Evolutionary conservation across 2,888 invertebrate species (phyloP).

Genomic region (Dysmachus trigonus): DNA sequence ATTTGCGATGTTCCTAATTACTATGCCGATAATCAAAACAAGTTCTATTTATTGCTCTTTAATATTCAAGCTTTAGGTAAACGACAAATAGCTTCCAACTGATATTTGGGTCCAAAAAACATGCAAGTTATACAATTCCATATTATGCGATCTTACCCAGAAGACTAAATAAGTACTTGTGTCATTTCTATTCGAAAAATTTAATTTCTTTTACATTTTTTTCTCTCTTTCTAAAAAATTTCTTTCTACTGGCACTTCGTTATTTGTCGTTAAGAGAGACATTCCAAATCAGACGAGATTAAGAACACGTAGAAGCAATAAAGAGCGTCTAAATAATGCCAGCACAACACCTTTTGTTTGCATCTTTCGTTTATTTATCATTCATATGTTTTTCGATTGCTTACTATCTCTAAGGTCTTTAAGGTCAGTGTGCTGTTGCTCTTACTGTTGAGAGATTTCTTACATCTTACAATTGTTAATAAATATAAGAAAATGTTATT

Average conservation of each 20-base stretch:
- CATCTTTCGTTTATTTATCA: background rate
- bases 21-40: background rate
- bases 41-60: background rate
- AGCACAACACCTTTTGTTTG: background rate
- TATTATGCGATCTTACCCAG: background rate
- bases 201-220: background rate
- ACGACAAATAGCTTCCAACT: background rate
- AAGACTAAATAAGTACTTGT: background rate
- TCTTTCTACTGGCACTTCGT: background rate
- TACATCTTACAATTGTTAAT: no score
- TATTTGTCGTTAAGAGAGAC: background rate
- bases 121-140: background rate
- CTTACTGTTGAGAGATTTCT: no score
- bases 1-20: background rate
- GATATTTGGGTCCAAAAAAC: background rate
- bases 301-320: background rate
- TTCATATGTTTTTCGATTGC: background rate
- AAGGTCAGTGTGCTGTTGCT: background rate
- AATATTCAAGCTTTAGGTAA: background rate
- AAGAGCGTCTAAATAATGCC: background rate
- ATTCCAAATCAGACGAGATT: background rate
- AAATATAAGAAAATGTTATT: no score
- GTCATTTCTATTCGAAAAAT: background rate
- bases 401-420: background rate
- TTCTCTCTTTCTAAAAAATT: background rate